Evolutionary conservation across 2,113 vertebrate genomes (phyloP), one percentile per base, ranked within the genome.

Genomic region (Empidonax alnorum): DNA sequence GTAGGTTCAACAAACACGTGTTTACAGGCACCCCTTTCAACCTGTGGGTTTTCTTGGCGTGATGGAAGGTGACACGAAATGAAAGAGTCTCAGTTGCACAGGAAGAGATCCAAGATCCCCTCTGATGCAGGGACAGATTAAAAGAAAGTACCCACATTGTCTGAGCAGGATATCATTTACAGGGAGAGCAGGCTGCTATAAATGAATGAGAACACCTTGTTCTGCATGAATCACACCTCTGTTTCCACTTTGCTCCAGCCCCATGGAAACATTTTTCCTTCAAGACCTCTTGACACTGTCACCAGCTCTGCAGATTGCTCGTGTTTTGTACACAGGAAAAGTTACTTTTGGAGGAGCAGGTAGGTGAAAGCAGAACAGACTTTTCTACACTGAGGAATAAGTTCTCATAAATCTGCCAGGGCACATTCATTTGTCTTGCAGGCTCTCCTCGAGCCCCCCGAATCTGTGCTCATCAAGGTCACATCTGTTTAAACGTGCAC

Each of bases 381-480:
- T 91, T 88, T 87, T 69, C 82, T 74, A 69, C 71, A 79, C 33
- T 0, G 0, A 96, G 68, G 80, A 89, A 87, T 71, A 89, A 66
- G 84, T 93, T 93, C 80, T 95, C 79, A 62, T 92, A 88, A 95
- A 94, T 97, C 82, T 91, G 66, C 21, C 0, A 0, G 58, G 85
- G 69, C 62, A 47, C 56, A 14, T 95, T 75, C 76, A 96, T 95
- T 87, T 84, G 69, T 94, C 85, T 87, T 68, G 52, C 65, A 72
- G 49, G 84, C 63, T 69, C 39, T 58, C 90, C 78, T 90, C 20
- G 1, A 93, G 88, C 78, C 66, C 63, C 77, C 50, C 0, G 2
- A 63, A 91, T 89, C 67, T 85, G 53, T 75, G 68, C 88, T 96
- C 53, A 84, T 82, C 85, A 92, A 95, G 93, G 94, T 96, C 95